Conservation (phyloP, 2,113 vertebrate species). For the Myrmophylax atrothorax region DNA sequence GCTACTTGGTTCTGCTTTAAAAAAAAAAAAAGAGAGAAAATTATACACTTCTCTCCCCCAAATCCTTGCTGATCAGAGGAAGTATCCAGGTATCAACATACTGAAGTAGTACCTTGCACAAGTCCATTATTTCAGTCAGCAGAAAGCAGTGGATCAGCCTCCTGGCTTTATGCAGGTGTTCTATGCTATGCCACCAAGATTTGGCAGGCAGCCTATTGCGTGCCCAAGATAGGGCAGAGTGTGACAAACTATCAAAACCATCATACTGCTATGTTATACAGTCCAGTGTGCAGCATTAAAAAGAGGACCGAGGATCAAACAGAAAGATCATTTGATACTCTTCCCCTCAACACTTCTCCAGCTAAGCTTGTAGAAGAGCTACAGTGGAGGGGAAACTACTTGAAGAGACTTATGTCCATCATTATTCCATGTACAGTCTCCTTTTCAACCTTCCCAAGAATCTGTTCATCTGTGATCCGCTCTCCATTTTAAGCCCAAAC, state of each 20-base stretch:
- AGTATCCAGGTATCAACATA: background rate
- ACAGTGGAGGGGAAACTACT: background rate
- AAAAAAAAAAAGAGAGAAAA: background rate
- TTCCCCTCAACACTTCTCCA: background rate
- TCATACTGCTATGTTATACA: background rate
- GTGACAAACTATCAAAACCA: background rate
- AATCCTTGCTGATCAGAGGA: background rate
- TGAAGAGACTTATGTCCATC: background rate
- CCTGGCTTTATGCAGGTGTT: background rate
- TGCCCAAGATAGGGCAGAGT: background rate
- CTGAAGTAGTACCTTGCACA: fast-evolving
- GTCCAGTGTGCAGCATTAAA: background rate
- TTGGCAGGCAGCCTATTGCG: background rate
- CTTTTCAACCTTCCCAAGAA: background rate
- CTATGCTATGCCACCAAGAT: fast-evolving
- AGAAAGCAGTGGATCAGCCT: background rate
- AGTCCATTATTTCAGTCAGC: background rate
- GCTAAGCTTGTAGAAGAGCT: background rate
- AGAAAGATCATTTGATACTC: background rate
- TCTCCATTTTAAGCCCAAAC: background rate
- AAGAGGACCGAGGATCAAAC: background rate
- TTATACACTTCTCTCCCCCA: background rate
- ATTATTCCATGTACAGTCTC: background rate
- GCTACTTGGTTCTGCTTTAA: background rate
- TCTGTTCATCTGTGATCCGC: background rate